Percentiles rank a stretch among this genome's conserved stretches.
Conservation (phyloP, 2,113 vertebrate genomes). For the Coptodon bakossiorum region DNA sequence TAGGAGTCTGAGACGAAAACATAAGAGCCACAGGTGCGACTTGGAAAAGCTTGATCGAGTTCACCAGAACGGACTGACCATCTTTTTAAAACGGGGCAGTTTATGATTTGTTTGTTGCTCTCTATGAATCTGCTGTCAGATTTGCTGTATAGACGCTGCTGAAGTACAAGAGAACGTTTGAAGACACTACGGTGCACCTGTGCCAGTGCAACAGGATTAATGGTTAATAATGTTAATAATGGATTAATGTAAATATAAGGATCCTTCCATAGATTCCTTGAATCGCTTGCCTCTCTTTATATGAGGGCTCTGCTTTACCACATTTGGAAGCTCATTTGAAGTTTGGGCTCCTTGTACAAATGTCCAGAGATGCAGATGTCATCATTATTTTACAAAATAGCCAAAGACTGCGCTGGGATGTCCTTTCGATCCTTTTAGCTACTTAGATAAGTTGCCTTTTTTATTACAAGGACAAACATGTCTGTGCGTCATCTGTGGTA, state of each 20-base stretch:
- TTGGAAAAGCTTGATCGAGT: neutral
- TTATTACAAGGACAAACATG: neutral
- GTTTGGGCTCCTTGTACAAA: neutral
- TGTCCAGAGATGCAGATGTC: neutral
- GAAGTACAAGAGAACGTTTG: neutral
- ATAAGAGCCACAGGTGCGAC: neutral
- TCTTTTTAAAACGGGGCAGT: neutral
- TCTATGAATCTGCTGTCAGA: neutral
- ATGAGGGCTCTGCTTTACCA: neutral
- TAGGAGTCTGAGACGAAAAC: neutral
- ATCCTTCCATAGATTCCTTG: neutral
- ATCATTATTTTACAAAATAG: neutral
- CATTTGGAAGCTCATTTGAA: neutral
- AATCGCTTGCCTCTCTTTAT: neutral
- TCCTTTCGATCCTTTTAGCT: neutral
- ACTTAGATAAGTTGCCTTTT: neutral
- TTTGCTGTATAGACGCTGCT: neutral
- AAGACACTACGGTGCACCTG: neutral
- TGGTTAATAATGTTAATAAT: neutral
- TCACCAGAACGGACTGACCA: fast-evolving
- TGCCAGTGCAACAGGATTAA: neutral
- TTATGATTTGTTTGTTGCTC: neutral
- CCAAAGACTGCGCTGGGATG: neutral
- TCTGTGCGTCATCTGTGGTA: neutral
- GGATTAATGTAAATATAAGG: neutral